Conservation (phyloP, 1,140 invertebrate species). For the Ridgeia piscesae region DNA sequence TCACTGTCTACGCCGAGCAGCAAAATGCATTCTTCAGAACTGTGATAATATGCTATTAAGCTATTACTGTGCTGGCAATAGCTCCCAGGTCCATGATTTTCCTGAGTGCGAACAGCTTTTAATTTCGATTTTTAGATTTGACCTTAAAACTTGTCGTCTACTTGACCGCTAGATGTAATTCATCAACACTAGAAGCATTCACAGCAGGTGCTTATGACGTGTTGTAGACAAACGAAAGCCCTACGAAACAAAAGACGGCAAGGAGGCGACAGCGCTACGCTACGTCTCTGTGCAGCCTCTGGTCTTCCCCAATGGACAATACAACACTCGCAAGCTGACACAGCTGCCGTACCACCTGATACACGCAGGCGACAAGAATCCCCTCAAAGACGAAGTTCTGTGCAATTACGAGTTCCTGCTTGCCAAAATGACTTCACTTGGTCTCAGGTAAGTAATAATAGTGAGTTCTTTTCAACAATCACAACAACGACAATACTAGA, state of each 20-base stretch:
- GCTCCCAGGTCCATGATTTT: background rate
- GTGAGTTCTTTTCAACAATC: no score
- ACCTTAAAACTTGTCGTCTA: no score
- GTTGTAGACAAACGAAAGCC: conserved; percentile 16
- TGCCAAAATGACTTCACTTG: conserved; percentile 16
- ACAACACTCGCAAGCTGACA: conserved; percentile 60
- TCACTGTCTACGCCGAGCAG: no score
- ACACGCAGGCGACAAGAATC: background rate
- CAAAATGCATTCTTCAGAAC: no score
- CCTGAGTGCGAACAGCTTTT: no score
- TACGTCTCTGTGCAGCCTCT: conserved; percentile 94
- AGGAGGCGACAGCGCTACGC: conserved; percentile 71
- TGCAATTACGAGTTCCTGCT: conserved; percentile 23
- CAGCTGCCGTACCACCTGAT: conserved; percentile 91
- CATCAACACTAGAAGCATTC: background rate
- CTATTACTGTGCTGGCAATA: background rate
- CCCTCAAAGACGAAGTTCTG: conserved; percentile 12
- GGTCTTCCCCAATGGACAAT: conserved; percentile 76
- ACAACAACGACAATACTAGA: no score
- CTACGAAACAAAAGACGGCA: conserved; percentile 29
- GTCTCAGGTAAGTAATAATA: conserved; percentile 19
- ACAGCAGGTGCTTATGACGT: background rate
- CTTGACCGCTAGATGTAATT: background rate
- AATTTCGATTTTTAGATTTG: no score
- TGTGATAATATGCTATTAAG: no score